These are phyloP conservation scores for Apostichopus leukothele DNA, from an alignment of 53 echinoderm and acorn worm genomes.

Conservation along the genomic window DNA sequence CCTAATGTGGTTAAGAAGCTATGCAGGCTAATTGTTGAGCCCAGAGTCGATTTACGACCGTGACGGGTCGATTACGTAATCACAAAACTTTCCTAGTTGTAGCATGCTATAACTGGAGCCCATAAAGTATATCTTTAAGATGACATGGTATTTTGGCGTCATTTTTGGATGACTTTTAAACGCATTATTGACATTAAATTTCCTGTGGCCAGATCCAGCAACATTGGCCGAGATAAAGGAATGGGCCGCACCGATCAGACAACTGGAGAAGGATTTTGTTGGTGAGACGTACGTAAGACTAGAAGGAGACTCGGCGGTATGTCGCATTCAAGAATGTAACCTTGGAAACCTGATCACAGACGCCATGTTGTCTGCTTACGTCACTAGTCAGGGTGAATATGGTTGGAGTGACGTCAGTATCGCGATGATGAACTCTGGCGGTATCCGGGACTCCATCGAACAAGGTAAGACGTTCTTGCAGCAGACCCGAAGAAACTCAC, in stretches of 20 bases:
- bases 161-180: too few relatives aligned
- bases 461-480: slow-evolving; percentile 50
- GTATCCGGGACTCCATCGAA: slow-evolving; percentile 72
- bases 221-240: slow-evolving; percentile 55
- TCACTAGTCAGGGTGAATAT: slow-evolving; percentile 70
- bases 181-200: too few relatives aligned
- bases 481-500: too few relatives aligned
- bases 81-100: too few relatives aligned
- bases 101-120: too few relatives aligned
- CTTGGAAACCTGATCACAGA: slow-evolving; percentile 85
- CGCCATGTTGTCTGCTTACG: slow-evolving; percentile 61
- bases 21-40: too few relatives aligned
- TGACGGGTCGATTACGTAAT: too few relatives aligned
- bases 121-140: too few relatives aligned
- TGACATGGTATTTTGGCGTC: too few relatives aligned
- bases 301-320: slow-evolving; percentile 56
- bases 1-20: too few relatives aligned
- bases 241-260: slow-evolving; percentile 66
- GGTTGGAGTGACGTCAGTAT: slow-evolving; percentile 85
- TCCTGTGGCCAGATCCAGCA: slow-evolving; percentile 49
- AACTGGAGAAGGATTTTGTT: slow-evolving; percentile 53
- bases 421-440: slow-evolving; percentile 74
- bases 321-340: slow-evolving; percentile 86
- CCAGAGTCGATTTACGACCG: too few relatives aligned
- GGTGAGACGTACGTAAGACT: slow-evolving; percentile 70